These are phyloP conservation scores for Schizotus pectinicornis DNA, from an alignment of 2,888 invertebrate species.

Conservation along the genomic window DNA sequence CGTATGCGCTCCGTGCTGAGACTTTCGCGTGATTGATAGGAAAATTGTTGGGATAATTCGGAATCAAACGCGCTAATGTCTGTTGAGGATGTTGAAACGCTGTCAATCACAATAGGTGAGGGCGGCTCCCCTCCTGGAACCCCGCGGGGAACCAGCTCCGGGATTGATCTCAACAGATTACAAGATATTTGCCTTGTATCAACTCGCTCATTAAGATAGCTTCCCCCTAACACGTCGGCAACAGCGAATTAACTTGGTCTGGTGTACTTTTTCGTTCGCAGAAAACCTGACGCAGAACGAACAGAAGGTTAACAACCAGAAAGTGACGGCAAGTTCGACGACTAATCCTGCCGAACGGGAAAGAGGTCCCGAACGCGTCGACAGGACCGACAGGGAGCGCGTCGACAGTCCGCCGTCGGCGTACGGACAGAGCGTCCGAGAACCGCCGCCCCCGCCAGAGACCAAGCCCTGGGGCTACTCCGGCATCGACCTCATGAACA, in stretches of 20 bases:
- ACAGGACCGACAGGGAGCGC: constrained; percentile 47
- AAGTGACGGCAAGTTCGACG: constrained; percentile 37
- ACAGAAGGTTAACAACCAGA: constrained; percentile 42
- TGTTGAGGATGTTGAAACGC: constrained; percentile 10
- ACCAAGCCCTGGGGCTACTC: constrained; percentile 71
- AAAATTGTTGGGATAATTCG: constrained; percentile 23
- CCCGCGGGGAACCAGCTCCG: constrained; percentile 47
- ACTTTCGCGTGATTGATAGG: constrained; percentile 24
- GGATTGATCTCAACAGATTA: constrained; percentile 53
- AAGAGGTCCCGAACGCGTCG: constrained; percentile 37
- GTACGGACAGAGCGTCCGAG: constrained; percentile 42
- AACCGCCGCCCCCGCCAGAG: constrained; percentile 62
- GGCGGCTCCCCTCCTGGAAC: constrained; percentile 32
- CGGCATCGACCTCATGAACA: constrained; percentile 82
- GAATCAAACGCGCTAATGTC: constrained; percentile 21
- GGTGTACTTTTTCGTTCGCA: constrained; percentile 34
- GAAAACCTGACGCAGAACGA: constrained; percentile 47
- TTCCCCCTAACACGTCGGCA: neutral
- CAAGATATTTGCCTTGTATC: constrained; percentile 49
- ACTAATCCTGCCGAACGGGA: constrained; percentile 36
- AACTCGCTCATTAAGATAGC: constrained; percentile 37
- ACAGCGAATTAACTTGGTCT: neutral
- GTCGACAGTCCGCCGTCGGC: constrained; percentile 43
- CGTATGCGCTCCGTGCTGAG: constrained; percentile 9
- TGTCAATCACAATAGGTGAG: constrained; percentile 26